Conservation (phyloP, 2,797 vertebrate genomes). For the Cebuella pygmaea region DNA sequence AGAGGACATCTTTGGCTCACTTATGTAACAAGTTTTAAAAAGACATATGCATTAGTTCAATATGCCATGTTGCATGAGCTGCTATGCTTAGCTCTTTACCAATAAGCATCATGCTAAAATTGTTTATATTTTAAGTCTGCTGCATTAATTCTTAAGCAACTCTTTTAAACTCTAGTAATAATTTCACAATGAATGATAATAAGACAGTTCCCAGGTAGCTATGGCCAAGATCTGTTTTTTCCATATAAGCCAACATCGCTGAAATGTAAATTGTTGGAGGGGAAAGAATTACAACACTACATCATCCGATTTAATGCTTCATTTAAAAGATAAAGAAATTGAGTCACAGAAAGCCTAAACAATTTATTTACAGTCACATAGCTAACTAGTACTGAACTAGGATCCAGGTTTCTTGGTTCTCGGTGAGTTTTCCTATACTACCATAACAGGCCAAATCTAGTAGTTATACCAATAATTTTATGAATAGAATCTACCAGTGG, state of each 20-base stretch:
- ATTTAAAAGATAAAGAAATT: constrained; percentile 37
- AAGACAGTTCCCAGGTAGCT: not conserved
- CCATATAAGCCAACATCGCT: not conserved
- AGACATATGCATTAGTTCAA: not conserved
- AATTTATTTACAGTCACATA: not conserved
- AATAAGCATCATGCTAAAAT: not conserved
- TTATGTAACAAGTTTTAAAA: constrained; percentile 12
- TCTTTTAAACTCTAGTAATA: not conserved
- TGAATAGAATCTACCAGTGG: not conserved
- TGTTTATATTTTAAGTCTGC: constrained; percentile 34
- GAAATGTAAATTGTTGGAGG: not conserved
- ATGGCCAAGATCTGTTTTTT: not conserved
- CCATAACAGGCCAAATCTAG: not conserved
- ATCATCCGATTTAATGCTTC: not conserved
- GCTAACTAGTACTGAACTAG: not conserved
- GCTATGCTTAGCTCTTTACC: constrained; percentile 9
- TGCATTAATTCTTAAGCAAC: constrained; percentile 12
- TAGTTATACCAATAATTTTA: not conserved
- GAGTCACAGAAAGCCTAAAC: constrained; percentile 2
- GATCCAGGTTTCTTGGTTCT: not conserved
- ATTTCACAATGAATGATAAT: constrained; percentile 9
- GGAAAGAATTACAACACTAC: not conserved
- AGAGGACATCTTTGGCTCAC: not conserved
- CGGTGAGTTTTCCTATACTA: not conserved
- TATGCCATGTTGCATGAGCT: not conserved